Evolutionary conservation across 2,113 vertebrate species (phyloP).

Genomic region (Calidris pygmaea): DNA sequence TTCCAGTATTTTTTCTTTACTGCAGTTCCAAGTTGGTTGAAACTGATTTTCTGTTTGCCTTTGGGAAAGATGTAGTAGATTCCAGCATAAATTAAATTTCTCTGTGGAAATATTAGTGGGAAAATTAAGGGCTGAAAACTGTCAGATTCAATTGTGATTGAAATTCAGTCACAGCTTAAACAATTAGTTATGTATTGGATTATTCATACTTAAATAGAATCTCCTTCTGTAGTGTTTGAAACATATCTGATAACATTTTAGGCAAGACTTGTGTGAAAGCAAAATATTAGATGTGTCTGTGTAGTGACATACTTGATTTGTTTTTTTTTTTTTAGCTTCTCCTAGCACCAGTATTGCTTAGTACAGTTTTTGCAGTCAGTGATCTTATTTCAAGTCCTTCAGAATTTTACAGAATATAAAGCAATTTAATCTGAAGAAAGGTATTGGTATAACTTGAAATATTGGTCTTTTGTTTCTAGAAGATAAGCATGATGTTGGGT

Average conservation of each 20-base stretch:
- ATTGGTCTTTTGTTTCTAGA: neutral
- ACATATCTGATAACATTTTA: neutral
- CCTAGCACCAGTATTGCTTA: neutral
- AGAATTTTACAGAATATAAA: neutral
- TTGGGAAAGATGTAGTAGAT: neutral
- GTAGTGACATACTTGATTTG: neutral
- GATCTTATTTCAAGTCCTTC: neutral
- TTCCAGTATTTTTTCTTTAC: neutral
- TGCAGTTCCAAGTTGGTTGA: neutral
- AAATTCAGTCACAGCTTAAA: neutral
- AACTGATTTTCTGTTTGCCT: neutral
- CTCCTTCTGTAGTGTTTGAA: neutral
- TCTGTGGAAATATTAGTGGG: neutral
- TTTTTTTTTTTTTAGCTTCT: neutral
- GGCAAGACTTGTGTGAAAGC: neutral
- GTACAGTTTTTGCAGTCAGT: neutral
- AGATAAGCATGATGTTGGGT: fast-evolving
- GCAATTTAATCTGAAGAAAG: neutral
- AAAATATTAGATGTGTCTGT: neutral
- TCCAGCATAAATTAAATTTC: neutral
- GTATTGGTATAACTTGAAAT: neutral
- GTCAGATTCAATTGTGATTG: neutral
- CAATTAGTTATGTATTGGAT: neutral
- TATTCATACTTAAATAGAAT: neutral
- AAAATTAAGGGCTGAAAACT: neutral